Conservation (phyloP, 2,888 invertebrate genomes). For the Scaptomyza parva region DNA sequence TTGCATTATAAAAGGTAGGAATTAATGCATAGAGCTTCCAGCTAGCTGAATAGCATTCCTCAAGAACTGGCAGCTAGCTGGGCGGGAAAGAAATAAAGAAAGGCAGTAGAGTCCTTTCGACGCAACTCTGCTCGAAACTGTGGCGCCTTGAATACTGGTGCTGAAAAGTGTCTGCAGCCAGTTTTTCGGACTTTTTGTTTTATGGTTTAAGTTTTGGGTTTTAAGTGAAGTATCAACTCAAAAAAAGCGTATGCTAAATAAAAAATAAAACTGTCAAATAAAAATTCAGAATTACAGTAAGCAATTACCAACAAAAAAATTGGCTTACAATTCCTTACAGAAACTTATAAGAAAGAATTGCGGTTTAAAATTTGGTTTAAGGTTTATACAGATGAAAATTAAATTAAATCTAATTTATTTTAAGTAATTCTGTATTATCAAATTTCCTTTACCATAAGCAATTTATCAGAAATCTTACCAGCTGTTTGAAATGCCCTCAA, state of each 20-base stretch:
- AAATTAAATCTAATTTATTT: too few species aligned
- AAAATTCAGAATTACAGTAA: slow-evolving; percentile 11
- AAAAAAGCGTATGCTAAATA: slow-evolving; percentile 13
- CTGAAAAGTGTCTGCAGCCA: slow-evolving; percentile 59
- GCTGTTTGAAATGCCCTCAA: slow-evolving; percentile 6
- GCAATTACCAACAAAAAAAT: slow-evolving; percentile 14
- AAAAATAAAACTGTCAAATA: neutral
- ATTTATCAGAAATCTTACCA: slow-evolving; percentile 11
- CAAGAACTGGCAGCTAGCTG: slow-evolving; percentile 38
- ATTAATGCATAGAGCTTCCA: slow-evolving; percentile 68
- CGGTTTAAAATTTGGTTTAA: neutral
- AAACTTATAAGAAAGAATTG: neutral
- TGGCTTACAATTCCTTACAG: neutral
- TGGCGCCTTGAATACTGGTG: slow-evolving; percentile 52
- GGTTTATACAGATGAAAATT: neutral
- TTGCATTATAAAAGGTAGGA: slow-evolving; percentile 80
- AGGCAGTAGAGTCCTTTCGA: slow-evolving; percentile 32
- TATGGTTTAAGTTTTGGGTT: slow-evolving; percentile 71
- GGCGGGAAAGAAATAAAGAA: slow-evolving; percentile 18
- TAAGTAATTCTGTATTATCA: neutral
- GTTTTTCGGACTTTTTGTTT: slow-evolving; percentile 68
- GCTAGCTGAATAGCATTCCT: slow-evolving; percentile 50
- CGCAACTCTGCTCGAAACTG: slow-evolving; percentile 51
- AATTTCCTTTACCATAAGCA: slow-evolving; percentile 1
- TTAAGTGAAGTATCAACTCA: slow-evolving; percentile 37